Evolutionary conservation across 1,140 invertebrate species (phyloP), one percentile per base, ranked within the genome.

Genomic region (Drosophila paulistorum): DNA sequence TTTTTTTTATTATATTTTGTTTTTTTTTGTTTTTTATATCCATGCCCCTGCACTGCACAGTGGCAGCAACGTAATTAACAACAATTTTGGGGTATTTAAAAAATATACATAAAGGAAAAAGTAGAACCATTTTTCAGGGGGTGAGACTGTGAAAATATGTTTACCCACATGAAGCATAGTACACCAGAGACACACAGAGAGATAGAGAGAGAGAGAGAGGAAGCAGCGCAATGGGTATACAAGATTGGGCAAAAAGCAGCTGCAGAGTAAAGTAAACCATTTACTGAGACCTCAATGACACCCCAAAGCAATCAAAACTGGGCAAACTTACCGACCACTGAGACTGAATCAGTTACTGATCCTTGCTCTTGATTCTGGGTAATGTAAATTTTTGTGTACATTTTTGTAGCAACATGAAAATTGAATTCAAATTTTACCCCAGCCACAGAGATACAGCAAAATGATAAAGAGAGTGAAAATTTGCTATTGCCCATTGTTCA

Each of bases 51-150:
- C 17, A 20, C 17, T 11, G 10, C 37, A 51, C 45, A 51, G 45
- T 37, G 71, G 71, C 67, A 62, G 68, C 77, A 66, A 70, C 67
- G 66, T 86, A 87, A 87, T 87, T 87, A 87, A 83, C 79, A 87
- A 71, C 79, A 79, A 74, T 77, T 81, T 86, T 79, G 45, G 70
- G 74, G 71, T 69, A 65, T 70, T 79, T 76, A 71, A 79, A 82
- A 85, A 78, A 76, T 42, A 60, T 58, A 58, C 57, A 62, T 23
- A 20, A 7, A 20, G 2, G 13, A n/a, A 23, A 20, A 9, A 35
- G 4, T 7, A 23, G 7, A 26, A 14, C 4, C 20, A 71, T 9
- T 14, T 7, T 11, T 37, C 35, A 6, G 45, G 45, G 17, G 1
- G 45, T 11, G 17, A 10, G 45, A 20, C 17, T 10, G 17, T 20